phyloP scores from a whole-genome alignment of 1,140 invertebrate species.

The Cataglyphis hispanica region DNA sequence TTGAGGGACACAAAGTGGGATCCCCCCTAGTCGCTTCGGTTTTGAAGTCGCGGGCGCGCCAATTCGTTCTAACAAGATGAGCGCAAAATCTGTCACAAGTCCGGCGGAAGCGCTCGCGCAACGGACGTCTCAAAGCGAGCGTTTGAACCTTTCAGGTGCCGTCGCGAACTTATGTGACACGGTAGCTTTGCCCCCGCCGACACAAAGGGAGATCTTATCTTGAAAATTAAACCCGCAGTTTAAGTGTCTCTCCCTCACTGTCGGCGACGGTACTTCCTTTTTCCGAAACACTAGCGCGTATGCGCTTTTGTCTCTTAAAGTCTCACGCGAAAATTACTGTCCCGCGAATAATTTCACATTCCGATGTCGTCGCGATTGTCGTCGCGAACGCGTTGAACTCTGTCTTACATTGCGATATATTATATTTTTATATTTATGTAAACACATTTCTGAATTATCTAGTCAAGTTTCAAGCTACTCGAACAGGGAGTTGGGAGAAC shows the following conservation, averaged over 20 bases:
- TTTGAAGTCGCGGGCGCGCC: constrained; percentile 36
- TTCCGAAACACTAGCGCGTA: constrained; percentile 15
- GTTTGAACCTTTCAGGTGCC: constrained; percentile 46
- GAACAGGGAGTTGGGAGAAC: background rate
- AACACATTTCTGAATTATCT: background rate
- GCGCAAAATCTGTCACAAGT: constrained; percentile 53
- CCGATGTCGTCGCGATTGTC: constrained; percentile 23
- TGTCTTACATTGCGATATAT: background rate
- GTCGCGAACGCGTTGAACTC: background rate
- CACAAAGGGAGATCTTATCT: constrained; percentile 55
- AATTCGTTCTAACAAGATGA: constrained; percentile 59
- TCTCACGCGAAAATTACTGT: constrained; percentile 46
- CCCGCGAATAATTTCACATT: constrained; percentile 15
- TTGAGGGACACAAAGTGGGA: constrained; percentile 48
- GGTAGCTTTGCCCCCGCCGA: constrained; percentile 23
- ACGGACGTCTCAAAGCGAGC: constrained; percentile 38
- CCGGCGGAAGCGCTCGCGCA: background rate
- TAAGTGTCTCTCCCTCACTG: constrained; percentile 36
- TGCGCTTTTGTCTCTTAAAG: constrained; percentile 34
- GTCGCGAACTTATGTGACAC: constrained; percentile 50
- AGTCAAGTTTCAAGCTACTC: constrained; percentile 36
- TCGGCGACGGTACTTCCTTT: constrained; percentile 25
- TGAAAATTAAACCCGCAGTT: constrained; percentile 58
- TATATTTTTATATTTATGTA: background rate
- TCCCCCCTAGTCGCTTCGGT: constrained; percentile 43